Conservation (phyloP, 2,113 vertebrate genomes). For the Pseudopodoces humilis region DNA sequence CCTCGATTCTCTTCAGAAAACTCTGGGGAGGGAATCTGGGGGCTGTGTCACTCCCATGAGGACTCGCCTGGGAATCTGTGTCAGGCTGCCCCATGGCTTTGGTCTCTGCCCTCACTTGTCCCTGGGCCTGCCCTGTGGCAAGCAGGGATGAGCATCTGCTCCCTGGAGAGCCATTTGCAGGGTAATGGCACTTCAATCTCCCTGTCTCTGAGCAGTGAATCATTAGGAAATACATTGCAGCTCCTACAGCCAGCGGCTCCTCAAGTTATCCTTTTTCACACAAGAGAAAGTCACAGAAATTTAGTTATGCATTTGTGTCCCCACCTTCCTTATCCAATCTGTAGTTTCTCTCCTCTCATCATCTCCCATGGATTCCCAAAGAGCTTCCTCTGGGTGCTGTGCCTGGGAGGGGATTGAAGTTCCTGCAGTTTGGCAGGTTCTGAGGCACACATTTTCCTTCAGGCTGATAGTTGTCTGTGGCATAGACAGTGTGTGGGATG, state of each 20-base stretch:
- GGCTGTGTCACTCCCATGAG: not conserved
- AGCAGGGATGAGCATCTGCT: not conserved
- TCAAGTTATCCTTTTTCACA: not conserved
- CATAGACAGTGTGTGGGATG: not conserved
- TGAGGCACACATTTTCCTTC: not conserved
- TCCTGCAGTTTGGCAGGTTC: not conserved
- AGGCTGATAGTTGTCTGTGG: not conserved
- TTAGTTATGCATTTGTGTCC: not conserved
- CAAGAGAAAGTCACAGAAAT: not conserved
- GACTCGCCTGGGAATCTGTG: not conserved
- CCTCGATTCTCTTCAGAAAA: not conserved
- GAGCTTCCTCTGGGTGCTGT: not conserved
- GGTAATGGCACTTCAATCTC: not conserved
- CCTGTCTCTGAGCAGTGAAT: not conserved
- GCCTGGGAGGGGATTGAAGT: not conserved
- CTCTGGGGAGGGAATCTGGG: not conserved
- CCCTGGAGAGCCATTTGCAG: not conserved
- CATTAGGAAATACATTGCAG: not conserved
- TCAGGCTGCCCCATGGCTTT: not conserved
- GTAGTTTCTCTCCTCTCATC: not conserved
- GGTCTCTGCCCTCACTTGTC: not conserved
- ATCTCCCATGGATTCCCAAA: not conserved
- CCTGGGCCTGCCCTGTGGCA: not conserved
- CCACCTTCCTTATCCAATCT: not conserved
- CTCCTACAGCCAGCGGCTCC: accelerated